phyloP scores from a whole-genome alignment of 2,113 vertebrate species.

The Montifringilla adamsi region DNA sequence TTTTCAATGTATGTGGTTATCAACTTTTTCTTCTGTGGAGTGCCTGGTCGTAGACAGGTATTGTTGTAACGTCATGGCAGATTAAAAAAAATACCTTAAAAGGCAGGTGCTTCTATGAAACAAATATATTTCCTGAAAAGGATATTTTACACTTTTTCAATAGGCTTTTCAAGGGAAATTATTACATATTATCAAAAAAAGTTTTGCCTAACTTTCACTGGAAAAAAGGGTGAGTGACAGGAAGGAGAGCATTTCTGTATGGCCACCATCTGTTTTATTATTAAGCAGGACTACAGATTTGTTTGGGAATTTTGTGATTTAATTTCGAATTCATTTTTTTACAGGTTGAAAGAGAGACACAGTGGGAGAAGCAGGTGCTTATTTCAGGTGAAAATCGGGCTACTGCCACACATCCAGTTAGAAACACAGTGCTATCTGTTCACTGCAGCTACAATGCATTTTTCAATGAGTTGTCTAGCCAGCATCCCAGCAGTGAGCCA shows the following conservation, averaged over 20 bases:
- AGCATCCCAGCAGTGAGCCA: conserved; percentile 27
- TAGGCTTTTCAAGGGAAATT: not conserved
- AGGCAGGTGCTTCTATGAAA: not conserved
- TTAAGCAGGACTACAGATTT: not conserved
- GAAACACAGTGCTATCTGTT: not conserved
- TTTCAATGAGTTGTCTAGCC: conserved; percentile 18
- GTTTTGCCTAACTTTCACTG: not conserved
- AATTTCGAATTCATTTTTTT: not conserved
- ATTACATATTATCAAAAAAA: not conserved
- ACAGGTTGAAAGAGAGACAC: not conserved
- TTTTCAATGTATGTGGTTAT: not conserved
- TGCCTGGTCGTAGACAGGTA: not conserved
- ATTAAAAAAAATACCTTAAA: not conserved
- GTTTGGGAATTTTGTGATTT: not conserved
- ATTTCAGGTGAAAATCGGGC: not conserved
- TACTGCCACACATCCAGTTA: not conserved
- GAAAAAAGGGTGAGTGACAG: not conserved
- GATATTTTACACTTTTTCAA: not conserved
- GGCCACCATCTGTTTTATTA: not conserved
- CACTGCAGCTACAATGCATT: not conserved
- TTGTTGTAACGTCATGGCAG: not conserved
- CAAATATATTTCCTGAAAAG: not conserved
- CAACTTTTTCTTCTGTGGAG: not conserved
- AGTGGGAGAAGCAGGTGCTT: not conserved
- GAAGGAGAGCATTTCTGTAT: not conserved